phyloP scores from a whole-genome alignment of 1,140 invertebrate species.

The Drosophila takahashii region DNA sequence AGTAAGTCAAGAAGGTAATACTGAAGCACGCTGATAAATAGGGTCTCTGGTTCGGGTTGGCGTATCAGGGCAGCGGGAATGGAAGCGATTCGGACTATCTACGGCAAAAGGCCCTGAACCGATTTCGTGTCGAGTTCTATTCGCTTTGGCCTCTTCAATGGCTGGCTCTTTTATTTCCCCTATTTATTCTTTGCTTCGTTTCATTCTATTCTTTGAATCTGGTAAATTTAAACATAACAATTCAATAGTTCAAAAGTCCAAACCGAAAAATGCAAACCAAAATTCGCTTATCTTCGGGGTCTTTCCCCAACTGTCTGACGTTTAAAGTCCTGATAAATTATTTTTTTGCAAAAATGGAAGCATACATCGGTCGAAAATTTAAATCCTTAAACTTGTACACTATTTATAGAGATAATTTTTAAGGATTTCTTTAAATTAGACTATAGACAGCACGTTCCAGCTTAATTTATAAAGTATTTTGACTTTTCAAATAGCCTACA shows the following conservation, averaged over 20 bases:
- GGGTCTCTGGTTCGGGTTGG: conserved; percentile 18
- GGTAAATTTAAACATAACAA: not conserved
- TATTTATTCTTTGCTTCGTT: not conserved
- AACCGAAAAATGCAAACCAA: not conserved
- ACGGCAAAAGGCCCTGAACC: conserved; percentile 50
- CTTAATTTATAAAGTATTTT: not conserved
- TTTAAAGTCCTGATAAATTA: not conserved
- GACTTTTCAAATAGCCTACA: not conserved
- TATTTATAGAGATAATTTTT: no score
- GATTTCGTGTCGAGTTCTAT: conserved; percentile 41
- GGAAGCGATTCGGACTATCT: conserved; percentile 30
- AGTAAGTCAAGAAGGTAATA: conserved; percentile 50
- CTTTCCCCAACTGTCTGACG: not conserved
- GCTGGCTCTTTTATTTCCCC: not conserved
- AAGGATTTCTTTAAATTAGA: no score
- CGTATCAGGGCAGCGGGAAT: conserved; percentile 28
- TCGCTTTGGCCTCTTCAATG: conserved; percentile 13
- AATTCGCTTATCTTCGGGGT: not conserved
- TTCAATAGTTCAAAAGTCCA: not conserved
- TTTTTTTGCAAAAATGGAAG: not conserved
- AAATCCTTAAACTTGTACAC: not conserved
- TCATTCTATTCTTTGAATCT: not conserved
- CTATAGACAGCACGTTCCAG: no score
- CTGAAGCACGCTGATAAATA: conserved; percentile 45
- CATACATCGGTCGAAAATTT: not conserved